Evolutionary conservation across 2,113 vertebrate species (phyloP).

Genomic region (Xiphophorus maculatus): DNA sequence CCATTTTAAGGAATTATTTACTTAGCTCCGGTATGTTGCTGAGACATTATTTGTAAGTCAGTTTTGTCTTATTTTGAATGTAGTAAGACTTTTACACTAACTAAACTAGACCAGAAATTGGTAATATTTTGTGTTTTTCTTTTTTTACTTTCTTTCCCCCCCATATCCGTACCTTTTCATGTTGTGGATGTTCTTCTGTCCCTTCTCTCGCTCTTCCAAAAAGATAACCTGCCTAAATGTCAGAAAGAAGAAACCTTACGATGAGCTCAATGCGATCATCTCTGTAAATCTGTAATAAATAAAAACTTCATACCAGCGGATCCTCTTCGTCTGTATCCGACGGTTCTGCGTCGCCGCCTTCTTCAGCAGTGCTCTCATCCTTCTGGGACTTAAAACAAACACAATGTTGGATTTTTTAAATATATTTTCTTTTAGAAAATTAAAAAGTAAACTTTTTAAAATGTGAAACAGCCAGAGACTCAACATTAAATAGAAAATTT

Average conservation of each 20-base stretch:
- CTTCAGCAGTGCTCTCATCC: background rate
- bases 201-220: background rate
- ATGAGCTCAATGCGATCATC: background rate
- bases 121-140: no score
- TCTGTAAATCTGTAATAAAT: background rate
- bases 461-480: no score
- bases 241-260: background rate
- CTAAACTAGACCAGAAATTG: no score
- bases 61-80: no score
- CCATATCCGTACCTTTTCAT: background rate
- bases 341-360: background rate
- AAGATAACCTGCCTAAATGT: background rate
- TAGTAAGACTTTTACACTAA: no score
- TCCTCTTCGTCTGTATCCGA: conserved; percentile 1
- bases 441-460: no score
- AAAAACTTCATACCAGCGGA: background rate
- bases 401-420: background rate
- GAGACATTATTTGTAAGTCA: no score
- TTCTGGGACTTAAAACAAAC: background rate
- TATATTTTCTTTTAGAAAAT: background rate
- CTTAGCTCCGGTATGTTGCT: no score
- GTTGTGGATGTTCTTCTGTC: background rate
- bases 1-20: no score
- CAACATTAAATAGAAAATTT: background rate
- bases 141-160: no score